Conservation (phyloP, 2,888 invertebrate genomes). For the Cantharis lateralis region DNA sequence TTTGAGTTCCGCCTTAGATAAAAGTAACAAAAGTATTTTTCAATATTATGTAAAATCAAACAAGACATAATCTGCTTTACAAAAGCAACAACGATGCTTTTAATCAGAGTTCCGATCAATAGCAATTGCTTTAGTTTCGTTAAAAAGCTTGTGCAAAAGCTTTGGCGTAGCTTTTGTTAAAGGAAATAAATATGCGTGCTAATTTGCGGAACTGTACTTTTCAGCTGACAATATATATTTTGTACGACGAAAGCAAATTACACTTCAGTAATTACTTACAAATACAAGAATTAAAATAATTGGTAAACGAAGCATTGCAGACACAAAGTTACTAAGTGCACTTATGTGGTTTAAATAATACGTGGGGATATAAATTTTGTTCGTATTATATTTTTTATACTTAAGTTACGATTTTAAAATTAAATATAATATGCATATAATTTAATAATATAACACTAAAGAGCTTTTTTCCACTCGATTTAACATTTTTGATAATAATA, state of each 20-base stretch:
- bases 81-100: constrained; percentile 6
- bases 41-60: constrained; percentile 17
- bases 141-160: constrained; percentile 14
- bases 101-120: constrained; percentile 17
- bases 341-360: background rate
- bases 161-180: constrained; percentile 10
- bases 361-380: background rate
- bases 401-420: background rate
- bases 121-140: constrained; percentile 16
- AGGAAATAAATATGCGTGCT: constrained; percentile 18
- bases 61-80: constrained; percentile 18
- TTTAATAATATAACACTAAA: background rate
- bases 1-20: background rate
- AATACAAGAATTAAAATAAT: background rate
- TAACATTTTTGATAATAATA: background rate
- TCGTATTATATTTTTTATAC: background rate
- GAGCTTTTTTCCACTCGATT: background rate
- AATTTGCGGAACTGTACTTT: constrained; percentile 11
- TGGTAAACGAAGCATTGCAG: background rate
- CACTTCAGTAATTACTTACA: constrained; percentile 6
- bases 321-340: background rate
- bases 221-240: constrained; percentile 11
- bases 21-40: constrained; percentile 6
- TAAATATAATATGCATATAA: background rate
- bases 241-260: constrained; percentile 8